phyloP scores from a whole-genome alignment of 1,140 invertebrate species.

The Centruroides sculpturatus region DNA sequence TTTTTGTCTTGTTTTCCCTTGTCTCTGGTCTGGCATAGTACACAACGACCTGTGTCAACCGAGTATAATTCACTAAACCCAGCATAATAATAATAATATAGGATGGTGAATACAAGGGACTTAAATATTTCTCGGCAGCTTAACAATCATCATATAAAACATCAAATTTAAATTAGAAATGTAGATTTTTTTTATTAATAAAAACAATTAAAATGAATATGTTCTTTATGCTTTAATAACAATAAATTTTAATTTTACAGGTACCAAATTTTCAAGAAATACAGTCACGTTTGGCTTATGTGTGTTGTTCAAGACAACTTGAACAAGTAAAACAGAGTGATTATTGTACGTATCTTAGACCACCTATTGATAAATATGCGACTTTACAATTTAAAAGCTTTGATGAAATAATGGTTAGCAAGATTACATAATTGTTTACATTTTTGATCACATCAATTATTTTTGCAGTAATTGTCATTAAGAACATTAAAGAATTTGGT shows the following conservation, averaged over 20 bases:
- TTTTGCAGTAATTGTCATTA: neutral
- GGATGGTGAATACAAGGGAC: no score
- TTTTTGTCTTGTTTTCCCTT: no score
- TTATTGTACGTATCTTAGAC: constrained; percentile 96
- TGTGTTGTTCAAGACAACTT: constrained; percentile 91
- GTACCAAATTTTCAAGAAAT: constrained; percentile 94
- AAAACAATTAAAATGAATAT: no score
- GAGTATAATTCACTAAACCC: no score
- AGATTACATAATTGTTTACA: neutral
- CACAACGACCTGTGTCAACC: no score
- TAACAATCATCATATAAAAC: no score
- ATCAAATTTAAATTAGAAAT: no score
- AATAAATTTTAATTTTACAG: constrained; percentile 28
- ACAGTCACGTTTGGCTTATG: constrained; percentile 91
- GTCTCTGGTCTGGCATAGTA: no score
- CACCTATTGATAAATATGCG: constrained; percentile 93
- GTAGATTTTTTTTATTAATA: no score
- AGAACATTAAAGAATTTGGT: neutral
- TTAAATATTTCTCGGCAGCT: no score
- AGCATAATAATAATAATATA: no score
- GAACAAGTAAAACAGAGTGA: constrained; percentile 94
- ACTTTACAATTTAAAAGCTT: constrained; percentile 95
- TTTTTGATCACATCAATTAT: neutral
- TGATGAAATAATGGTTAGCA: constrained; percentile 73
- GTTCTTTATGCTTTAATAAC: neutral